Evolutionary conservation across 2,888 invertebrate genomes (phyloP).

Genomic region (Nephrotoma flavescens): DNA sequence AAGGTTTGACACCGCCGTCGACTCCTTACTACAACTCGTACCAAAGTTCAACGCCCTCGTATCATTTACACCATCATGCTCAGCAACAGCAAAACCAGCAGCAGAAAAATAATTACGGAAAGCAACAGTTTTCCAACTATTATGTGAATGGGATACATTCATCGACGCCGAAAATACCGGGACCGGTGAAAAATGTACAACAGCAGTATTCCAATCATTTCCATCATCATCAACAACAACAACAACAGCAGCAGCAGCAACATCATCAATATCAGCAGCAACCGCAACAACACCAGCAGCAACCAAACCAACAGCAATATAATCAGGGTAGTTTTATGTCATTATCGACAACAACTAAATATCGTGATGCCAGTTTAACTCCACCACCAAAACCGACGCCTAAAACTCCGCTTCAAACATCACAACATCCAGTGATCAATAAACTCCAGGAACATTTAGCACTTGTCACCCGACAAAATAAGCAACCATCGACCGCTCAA

Average conservation of each 20-base stretch:
- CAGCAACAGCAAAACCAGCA: neutral
- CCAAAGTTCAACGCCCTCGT: neutral
- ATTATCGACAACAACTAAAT: neutral
- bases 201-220: conserved; percentile 2
- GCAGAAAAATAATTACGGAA: conserved; percentile 4
- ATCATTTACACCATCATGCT: conserved; percentile 4
- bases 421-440: conserved; percentile 10
- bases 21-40: conserved; percentile 11
- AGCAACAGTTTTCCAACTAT: conserved; percentile 9
- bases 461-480: conserved; percentile 3
- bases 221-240: neutral
- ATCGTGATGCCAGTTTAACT: conserved; percentile 10
- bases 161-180: conserved; percentile 8
- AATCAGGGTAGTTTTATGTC: neutral
- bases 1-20: conserved; percentile 10
- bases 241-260: neutral
- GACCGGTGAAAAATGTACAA: neutral
- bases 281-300: neutral
- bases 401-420: conserved; percentile 6
- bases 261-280: conserved; percentile 1
- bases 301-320: neutral
- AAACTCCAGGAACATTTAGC: conserved; percentile 12
- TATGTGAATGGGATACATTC: conserved; percentile 9
- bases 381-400: conserved; percentile 7
- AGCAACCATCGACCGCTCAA: neutral